phyloP scores from a whole-genome alignment of 2,113 vertebrate genomes.

The Morone chrysops region DNA sequence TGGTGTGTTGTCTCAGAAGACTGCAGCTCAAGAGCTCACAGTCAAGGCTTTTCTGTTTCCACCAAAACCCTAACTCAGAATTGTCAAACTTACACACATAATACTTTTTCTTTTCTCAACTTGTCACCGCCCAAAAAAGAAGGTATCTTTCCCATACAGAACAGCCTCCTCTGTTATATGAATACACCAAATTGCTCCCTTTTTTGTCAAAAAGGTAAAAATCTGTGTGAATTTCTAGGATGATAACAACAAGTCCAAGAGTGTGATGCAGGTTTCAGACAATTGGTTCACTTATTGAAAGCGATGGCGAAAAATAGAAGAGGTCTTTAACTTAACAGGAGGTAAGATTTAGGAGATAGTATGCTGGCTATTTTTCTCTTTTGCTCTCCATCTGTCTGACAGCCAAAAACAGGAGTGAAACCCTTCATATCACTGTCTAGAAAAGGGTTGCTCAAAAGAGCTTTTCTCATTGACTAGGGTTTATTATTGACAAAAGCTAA shows the following conservation, averaged over 20 bases:
- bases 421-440: not conserved
- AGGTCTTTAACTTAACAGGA: slow-evolving; percentile 32
- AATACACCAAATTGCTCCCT: not conserved
- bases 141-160: not conserved
- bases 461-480: not conserved
- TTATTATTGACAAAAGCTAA: not conserved
- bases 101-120: not conserved
- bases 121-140: too few relatives aligned
- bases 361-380: not conserved
- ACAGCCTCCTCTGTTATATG: not conserved
- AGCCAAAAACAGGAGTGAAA: not conserved
- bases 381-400: not conserved
- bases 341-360: slow-evolving; percentile 4
- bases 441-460: not conserved
- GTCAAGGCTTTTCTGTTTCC: not conserved
- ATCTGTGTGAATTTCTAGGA: slow-evolving; percentile 6
- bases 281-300: slow-evolving; percentile 2
- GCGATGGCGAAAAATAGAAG: slow-evolving; percentile 14
- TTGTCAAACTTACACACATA: not conserved
- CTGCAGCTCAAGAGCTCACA: not conserved
- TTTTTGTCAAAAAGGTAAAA: slow-evolving; percentile 1
- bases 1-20: slow-evolving; percentile 8
- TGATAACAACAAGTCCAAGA: slow-evolving; percentile 7
- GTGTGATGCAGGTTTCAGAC: slow-evolving; percentile 1
- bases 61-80: not conserved